Conservation (phyloP, 2,888 invertebrate genomes). For the Linnaemya tessellans region DNA sequence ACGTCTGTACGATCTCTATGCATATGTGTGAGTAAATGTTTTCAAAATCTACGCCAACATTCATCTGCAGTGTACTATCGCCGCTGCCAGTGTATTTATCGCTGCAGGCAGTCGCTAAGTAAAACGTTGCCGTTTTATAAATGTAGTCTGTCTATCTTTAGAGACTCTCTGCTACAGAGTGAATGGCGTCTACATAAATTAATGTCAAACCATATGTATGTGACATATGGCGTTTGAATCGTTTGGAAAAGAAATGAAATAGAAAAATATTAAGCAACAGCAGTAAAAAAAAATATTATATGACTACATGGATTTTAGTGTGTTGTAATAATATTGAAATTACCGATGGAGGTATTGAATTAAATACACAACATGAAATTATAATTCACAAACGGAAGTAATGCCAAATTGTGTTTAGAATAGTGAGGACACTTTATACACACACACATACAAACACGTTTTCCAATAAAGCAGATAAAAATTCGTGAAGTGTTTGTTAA, state of each 20-base stretch:
- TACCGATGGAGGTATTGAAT: constrained; percentile 14
- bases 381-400: constrained; percentile 60
- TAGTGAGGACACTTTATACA: neutral
- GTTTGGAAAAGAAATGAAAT: constrained; percentile 29
- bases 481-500: neutral
- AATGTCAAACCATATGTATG: constrained; percentile 68
- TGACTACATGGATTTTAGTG: constrained; percentile 33
- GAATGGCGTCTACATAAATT: constrained; percentile 72
- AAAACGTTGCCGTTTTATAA: constrained; percentile 8
- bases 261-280: constrained; percentile 25
- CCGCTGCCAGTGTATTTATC: constrained; percentile 35
- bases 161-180: constrained; percentile 33
- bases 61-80: constrained; percentile 23
- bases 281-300: constrained; percentile 26
- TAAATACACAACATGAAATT: constrained; percentile 26
- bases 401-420: constrained; percentile 56
- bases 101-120: neutral
- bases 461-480: neutral
- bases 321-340: constrained; percentile 56
- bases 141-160: constrained; percentile 10
- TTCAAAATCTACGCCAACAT: constrained; percentile 22
- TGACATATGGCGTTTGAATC: constrained; percentile 68
- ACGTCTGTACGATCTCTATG: neutral
- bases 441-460: neutral
- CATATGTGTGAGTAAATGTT: neutral